phyloP scores from a whole-genome alignment of 2,797 vertebrate species.

The Catostomus latipinnis region DNA sequence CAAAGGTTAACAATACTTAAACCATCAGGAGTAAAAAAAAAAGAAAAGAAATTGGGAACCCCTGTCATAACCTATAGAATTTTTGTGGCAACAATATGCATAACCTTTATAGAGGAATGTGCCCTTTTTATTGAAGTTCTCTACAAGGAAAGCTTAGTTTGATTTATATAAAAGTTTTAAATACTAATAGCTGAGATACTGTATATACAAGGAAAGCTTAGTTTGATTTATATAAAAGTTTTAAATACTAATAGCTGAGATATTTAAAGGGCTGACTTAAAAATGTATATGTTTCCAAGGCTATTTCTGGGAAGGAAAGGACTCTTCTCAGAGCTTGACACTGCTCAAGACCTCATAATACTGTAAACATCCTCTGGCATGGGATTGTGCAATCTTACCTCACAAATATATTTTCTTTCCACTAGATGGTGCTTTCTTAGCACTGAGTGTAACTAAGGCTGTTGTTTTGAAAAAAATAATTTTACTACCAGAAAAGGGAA shows the following conservation, averaged over 20 bases:
- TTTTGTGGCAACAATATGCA: neutral
- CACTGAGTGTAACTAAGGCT: neutral
- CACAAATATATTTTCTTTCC: slow-evolving; percentile 22
- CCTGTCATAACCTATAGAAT: too few relatives aligned
- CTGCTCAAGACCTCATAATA: slow-evolving; percentile 29
- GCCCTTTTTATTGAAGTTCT: neutral
- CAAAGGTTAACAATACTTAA: too few relatives aligned
- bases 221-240: too few relatives aligned
- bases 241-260: slow-evolving; percentile 4
- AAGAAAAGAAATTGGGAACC: too few relatives aligned
- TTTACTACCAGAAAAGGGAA: neutral
- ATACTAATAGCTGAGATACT: slow-evolving; percentile 9
- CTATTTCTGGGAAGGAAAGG: slow-evolving; percentile 42
- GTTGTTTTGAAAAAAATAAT: neutral
- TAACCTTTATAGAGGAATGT: neutral
- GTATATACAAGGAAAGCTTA: neutral
- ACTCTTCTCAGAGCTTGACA: slow-evolving; percentile 37
- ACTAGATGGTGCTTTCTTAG: slow-evolving; percentile 56
- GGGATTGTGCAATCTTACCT: slow-evolving; percentile 15
- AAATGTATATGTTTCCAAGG: slow-evolving; percentile 33
- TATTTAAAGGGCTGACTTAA: neutral
- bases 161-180: too few relatives aligned
- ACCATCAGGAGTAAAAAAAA: too few relatives aligned
- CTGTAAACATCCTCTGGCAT: slow-evolving; percentile 53
- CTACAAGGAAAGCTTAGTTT: neutral